Percentiles rank a stretch among this genome's conserved stretches.
Conservation (phyloP, 2,888 invertebrate genomes). For the Lithodes maja region DNA sequence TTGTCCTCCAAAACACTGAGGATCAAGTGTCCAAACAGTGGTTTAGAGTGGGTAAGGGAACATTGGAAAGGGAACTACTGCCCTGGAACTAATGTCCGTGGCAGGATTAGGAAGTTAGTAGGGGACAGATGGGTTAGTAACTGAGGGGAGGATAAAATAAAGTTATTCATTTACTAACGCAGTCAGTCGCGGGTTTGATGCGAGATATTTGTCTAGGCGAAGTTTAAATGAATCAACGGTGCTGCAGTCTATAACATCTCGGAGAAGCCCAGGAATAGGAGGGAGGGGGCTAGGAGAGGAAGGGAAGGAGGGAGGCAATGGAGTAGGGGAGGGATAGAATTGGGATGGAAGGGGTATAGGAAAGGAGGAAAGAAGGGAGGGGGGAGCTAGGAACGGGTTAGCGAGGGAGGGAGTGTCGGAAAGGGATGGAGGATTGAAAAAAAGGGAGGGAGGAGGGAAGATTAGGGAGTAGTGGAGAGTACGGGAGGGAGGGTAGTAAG, state of each 20-base stretch:
- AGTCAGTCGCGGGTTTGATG: too few relatives aligned
- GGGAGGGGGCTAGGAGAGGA: constrained; percentile 3
- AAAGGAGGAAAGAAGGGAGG: neutral
- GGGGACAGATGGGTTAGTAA: neutral
- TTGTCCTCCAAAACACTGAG: too few relatives aligned
- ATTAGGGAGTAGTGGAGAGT: neutral
- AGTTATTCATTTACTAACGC: too few relatives aligned
- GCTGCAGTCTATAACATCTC: too few relatives aligned
- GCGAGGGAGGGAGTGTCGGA: neutral
- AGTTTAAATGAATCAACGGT: too few relatives aligned
- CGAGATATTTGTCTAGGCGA: too few relatives aligned
- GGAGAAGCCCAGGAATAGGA: too few relatives aligned
- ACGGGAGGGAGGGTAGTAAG: neutral
- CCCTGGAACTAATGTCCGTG: too few relatives aligned
- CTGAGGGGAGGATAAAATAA: neutral
- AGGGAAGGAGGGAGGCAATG: constrained; percentile 7
- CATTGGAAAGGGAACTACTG: too few relatives aligned
- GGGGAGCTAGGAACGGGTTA: neutral
- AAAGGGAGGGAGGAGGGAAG: neutral
- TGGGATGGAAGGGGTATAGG: neutral
- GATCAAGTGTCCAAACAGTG: too few relatives aligned
- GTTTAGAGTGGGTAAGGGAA: too few relatives aligned
- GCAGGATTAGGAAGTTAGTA: neutral
- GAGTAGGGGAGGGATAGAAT: neutral
- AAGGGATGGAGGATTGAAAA: neutral